Percentiles rank a stretch among this genome's conserved stretches.
These are phyloP conservation scores for Agrilus biguttatus DNA, from an alignment of 2,888 invertebrate species.

Conservation along the genomic window DNA sequence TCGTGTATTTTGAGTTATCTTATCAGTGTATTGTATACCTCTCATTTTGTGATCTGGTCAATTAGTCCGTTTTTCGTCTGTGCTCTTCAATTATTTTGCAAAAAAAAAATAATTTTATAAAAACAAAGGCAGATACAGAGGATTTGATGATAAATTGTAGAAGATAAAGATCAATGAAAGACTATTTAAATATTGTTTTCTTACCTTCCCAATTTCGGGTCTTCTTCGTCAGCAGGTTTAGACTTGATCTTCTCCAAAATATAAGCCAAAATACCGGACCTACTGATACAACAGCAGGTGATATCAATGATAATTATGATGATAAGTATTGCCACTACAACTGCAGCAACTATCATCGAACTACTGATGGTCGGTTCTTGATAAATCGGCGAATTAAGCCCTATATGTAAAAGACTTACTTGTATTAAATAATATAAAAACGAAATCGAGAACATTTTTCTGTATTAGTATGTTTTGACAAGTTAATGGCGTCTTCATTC, in stretches of 20 bases:
- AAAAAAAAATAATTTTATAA: not conserved
- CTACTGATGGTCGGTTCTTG: constrained; percentile 43
- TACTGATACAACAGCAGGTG: constrained; percentile 54
- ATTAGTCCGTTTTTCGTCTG: too few relatives aligned
- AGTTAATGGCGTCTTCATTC: too few relatives aligned
- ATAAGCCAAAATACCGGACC: constrained; percentile 53
- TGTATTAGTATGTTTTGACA: too few relatives aligned
- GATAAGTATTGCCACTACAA: constrained; percentile 65
- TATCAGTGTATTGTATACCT: too few relatives aligned
- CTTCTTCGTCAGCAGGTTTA: constrained; percentile 63
- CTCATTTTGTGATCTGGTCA: too few relatives aligned
- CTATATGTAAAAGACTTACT: constrained; percentile 11
- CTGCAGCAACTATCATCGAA: constrained; percentile 71
- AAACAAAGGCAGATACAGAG: not conserved
- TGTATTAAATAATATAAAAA: too few relatives aligned
- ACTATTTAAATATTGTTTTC: constrained; percentile 8
- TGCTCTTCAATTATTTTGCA: too few relatives aligned
- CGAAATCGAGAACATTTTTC: too few relatives aligned
- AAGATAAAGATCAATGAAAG: not conserved
- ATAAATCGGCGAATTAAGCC: constrained; percentile 17
- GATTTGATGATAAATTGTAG: not conserved
- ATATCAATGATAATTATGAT: constrained; percentile 75
- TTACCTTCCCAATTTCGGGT: constrained; percentile 76
- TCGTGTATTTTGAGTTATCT: too few relatives aligned
- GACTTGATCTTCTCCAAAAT: constrained; percentile 46